Conservation (phyloP, 2,888 invertebrate genomes). For the Prostheceraeus crozeri region DNA sequence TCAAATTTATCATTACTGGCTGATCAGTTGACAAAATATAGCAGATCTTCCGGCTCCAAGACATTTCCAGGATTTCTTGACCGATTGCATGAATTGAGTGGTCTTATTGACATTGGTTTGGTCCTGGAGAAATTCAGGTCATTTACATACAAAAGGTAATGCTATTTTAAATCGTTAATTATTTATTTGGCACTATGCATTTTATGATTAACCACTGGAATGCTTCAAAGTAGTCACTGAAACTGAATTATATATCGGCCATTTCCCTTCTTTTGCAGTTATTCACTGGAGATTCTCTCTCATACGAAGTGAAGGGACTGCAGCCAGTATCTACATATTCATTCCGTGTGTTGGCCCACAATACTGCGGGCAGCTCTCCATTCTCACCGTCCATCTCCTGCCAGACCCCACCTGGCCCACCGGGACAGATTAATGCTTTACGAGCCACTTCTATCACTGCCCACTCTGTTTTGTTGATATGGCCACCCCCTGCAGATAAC, state of each 20-base stretch:
- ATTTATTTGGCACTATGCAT: too few species aligned
- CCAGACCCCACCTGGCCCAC: conserved; percentile 72
- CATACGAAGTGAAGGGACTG: conserved; percentile 67
- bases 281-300: conserved; percentile 49
- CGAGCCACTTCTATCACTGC: conserved; percentile 63
- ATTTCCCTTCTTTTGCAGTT: conserved; percentile 43
- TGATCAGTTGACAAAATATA: too few species aligned
- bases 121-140: too few species aligned
- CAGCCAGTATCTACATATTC: conserved; percentile 72
- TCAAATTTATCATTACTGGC: too few species aligned
- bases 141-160: too few species aligned
- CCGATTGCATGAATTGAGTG: too few species aligned
- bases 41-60: too few species aligned
- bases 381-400: conserved; percentile 66
- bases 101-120: too few species aligned
- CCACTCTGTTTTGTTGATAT: conserved; percentile 60
- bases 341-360: conserved; percentile 73
- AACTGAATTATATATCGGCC: not conserved
- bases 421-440: conserved; percentile 62
- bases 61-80: too few species aligned
- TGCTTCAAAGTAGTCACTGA: too few species aligned
- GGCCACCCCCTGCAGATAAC: conserved; percentile 69
- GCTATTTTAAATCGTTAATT: too few species aligned
- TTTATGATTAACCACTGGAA: too few species aligned
- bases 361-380: conserved; percentile 71